phyloP scores from a whole-genome alignment of 2,888 invertebrate genomes.

The Ormyrus thymus region DNA sequence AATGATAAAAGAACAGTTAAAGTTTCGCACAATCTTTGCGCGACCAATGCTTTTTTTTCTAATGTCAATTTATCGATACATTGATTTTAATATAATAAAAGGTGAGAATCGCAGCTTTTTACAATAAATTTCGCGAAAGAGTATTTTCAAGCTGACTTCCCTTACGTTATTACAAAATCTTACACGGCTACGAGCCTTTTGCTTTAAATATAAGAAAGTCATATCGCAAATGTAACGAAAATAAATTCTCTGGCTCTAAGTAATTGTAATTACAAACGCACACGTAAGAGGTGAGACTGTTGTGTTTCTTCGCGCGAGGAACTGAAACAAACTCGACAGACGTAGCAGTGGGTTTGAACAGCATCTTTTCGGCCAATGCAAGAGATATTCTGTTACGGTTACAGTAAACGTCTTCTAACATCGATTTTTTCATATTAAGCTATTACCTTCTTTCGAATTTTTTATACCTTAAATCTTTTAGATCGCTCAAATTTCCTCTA shows the following conservation, averaged over 20 bases:
- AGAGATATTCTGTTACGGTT: slow-evolving; percentile 6
- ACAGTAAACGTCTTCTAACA: slow-evolving; percentile 24
- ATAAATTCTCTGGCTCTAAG: neutral
- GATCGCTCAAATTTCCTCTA: slow-evolving; percentile 9
- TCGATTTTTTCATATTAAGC: slow-evolving; percentile 21
- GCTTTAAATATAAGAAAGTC: slow-evolving; percentile 6
- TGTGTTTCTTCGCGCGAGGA: neutral
- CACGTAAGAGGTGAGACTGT: slow-evolving; percentile 2
- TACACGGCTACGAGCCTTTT: slow-evolving; percentile 1
- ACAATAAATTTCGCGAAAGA: slow-evolving; percentile 35
- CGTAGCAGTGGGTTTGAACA: neutral
- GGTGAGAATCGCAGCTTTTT: slow-evolving; percentile 4
- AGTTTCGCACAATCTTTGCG: slow-evolving; percentile 25
- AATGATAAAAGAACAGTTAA: slow-evolving; percentile 23
- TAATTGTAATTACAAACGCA: neutral
- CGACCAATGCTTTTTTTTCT: slow-evolving; percentile 3
- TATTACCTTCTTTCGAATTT: neutral
- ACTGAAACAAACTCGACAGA: neutral
- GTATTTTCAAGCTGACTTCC: slow-evolving; percentile 17
- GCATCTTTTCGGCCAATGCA: neutral
- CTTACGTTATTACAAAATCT: slow-evolving; percentile 32
- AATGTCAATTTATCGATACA: too few species aligned
- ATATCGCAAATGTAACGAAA: slow-evolving; percentile 20
- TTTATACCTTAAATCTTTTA: neutral
- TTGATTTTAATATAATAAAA: too few species aligned